Percentiles rank a stretch among this genome's conserved stretches.
These are phyloP conservation scores for Sus cebifrons DNA, from an alignment of 2,797 vertebrate species.

Conservation along the genomic window DNA sequence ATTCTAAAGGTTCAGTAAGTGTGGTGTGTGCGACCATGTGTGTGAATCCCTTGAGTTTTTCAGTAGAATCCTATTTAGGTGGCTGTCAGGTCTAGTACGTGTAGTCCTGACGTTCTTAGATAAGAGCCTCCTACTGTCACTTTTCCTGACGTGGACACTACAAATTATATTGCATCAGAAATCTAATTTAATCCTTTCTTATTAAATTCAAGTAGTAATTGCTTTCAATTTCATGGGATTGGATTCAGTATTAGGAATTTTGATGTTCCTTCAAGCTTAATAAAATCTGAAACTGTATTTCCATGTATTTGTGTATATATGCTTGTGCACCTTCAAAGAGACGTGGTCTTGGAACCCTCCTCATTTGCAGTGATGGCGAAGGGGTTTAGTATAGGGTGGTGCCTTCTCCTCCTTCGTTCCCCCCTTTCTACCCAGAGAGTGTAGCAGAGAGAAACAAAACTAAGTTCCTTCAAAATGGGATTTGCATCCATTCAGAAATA, in stretches of 20 bases:
- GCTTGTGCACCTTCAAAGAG: not conserved
- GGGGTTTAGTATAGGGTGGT: not conserved
- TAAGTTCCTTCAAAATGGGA: conserved; percentile 60
- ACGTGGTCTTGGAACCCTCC: not conserved
- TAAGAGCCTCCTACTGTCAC: conserved; percentile 47
- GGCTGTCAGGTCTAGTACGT: conserved; percentile 1
- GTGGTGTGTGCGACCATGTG: not conserved
- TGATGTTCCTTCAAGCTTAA: conserved; percentile 67
- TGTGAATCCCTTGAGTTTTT: not conserved
- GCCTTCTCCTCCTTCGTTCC: not conserved
- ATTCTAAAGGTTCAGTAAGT: conserved; percentile 11
- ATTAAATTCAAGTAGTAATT: conserved; percentile 77
- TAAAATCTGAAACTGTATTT: conserved; percentile 65
- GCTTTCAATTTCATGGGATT: conserved; percentile 81
- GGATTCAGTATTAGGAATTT: conserved; percentile 78
- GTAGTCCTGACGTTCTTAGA: conserved; percentile 64
- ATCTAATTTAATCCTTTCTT: conserved; percentile 78
- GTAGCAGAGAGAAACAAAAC: conserved; percentile 66
- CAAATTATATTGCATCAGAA: conserved; percentile 73
- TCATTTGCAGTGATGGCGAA: not conserved
- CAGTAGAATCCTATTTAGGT: not conserved
- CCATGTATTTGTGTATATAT: conserved; percentile 5
- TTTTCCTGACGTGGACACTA: conserved; percentile 64
- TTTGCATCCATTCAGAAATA: conserved; percentile 59
- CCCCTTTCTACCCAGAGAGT: not conserved